Conservation (phyloP, 2,888 invertebrate species). For the Nemotelus nigrinus region DNA sequence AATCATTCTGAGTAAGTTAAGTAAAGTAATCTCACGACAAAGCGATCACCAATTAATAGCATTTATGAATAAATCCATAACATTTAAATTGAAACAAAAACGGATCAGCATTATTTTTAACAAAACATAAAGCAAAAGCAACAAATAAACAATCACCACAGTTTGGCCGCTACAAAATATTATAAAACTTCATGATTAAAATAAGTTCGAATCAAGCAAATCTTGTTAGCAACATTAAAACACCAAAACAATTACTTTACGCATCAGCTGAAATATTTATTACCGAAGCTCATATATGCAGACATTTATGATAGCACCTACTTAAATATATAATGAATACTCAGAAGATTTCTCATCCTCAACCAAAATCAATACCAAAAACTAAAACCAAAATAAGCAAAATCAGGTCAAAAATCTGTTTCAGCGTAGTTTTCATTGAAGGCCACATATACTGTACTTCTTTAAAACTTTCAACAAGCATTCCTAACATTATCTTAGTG, state of each 20-base stretch:
- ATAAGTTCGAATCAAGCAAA: conserved; percentile 2
- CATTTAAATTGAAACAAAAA: no score
- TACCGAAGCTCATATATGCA: conserved; percentile 18
- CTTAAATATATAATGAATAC: no score
- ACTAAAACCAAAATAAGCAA: conserved; percentile 5
- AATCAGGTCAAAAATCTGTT: not conserved
- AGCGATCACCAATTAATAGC: no score
- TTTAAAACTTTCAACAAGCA: no score
- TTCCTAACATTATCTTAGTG: no score
- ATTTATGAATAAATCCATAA: no score
- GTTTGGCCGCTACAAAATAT: conserved; percentile 5
- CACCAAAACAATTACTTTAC: not conserved
- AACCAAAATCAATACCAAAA: not conserved
- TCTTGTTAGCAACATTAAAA: not conserved
- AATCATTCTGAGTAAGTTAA: no score
- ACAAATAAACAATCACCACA: conserved; percentile 31
- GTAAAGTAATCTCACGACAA: no score
- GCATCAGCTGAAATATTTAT: conserved; percentile 3
- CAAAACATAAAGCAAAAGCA: conserved; percentile 43
- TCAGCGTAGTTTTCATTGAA: not conserved
- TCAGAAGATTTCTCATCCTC: not conserved
- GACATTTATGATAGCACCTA: no score
- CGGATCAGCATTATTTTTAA: not conserved
- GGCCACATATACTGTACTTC: no score
- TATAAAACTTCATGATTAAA: conserved; percentile 30